Evolutionary conservation across 2,797 vertebrate species (phyloP), one percentile per base, ranked within the genome.

Genomic region (Cyclopterus lumpus): DNA sequence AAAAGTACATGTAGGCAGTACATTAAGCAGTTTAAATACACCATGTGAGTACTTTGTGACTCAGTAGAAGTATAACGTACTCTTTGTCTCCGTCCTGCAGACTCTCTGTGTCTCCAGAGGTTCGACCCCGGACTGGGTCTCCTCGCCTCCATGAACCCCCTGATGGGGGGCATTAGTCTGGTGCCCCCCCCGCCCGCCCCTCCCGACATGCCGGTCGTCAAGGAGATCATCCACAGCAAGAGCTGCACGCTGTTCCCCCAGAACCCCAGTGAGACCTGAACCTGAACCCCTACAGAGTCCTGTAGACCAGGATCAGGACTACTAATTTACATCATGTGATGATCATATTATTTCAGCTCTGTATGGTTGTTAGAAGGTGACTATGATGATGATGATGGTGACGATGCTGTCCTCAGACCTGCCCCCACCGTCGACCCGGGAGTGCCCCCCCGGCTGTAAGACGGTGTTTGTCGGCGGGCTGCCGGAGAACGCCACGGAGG

Each of bases 211-310:
- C 94, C 97, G 14, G 84, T 97, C 57, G 93, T 97, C 84, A 98
- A 99, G 91, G 98, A 99, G 94, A 98, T 99, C 34, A 98, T 99
- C 87, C 97, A 99, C 89, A 97, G 96, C 94, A 96, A 97, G 90
- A 97, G 96, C 90, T 99, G 97, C 90, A 99, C 97, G 0, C 96
- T 99, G 67, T 98, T 99, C 69, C 97, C 98, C 67, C 97, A 96
- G 91, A 99, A 99, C 90, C 97, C 97, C 83, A 54, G 51, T 54
- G 6, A 54, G 51, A 15, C 36, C 36, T 36, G 36, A 36, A 36
- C 36, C 34, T 9, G 24, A 26, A 26, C 28, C n/a, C n/a, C n/a
- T n/a, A 2, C 4, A 28, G 34, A 9, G 34, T 9, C 34, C 36
- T 36, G 36, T 36, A 36, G 36, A 36, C 36, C 36, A 10, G 34